Conservation (phyloP, 1,140 invertebrate species). For the Panonychus citri region DNA sequence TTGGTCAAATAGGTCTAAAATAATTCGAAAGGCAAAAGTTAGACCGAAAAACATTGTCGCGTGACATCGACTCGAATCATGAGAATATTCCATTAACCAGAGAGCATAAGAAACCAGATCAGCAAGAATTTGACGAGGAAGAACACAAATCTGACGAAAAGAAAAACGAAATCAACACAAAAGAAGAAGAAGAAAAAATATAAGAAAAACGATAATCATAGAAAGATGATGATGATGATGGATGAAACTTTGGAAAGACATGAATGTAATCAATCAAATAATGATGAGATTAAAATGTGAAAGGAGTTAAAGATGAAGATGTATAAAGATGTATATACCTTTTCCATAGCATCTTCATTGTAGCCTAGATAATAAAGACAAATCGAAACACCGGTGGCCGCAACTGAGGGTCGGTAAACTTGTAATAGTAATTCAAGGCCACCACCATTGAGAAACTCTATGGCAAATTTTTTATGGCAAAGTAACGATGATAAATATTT, state of each 20-base stretch:
- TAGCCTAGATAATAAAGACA: constrained; percentile 90
- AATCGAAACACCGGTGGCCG: constrained; percentile 82
- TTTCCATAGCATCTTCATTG: constrained; percentile 90
- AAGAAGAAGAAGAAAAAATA: too few species aligned
- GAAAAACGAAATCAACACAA: constrained; percentile 4
- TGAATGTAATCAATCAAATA: too few species aligned
- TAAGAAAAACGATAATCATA: constrained; percentile 3
- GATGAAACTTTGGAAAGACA: too few species aligned
- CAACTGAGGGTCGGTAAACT: constrained; percentile 70
- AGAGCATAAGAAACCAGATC: constrained; percentile 37
- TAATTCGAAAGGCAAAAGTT: constrained; percentile 69
- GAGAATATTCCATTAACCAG: constrained; percentile 82
- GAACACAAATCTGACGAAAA: constrained; percentile 11
- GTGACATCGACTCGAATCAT: constrained; percentile 81
- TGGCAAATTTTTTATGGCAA: constrained; percentile 90
- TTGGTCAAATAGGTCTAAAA: constrained; percentile 73
- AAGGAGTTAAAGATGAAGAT: too few species aligned
- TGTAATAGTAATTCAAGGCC: constrained; percentile 58
- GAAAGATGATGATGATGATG: constrained; percentile 46
- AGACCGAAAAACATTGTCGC: constrained; percentile 85
- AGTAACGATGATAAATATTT: constrained; percentile 67
- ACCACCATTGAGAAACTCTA: constrained; percentile 68
- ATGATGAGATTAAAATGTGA: too few species aligned
- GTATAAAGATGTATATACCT: too few species aligned
- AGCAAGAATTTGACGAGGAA: constrained; percentile 4